phyloP scores from a whole-genome alignment of 2,797 vertebrate genomes.

The Labroides dimidiatus region DNA sequence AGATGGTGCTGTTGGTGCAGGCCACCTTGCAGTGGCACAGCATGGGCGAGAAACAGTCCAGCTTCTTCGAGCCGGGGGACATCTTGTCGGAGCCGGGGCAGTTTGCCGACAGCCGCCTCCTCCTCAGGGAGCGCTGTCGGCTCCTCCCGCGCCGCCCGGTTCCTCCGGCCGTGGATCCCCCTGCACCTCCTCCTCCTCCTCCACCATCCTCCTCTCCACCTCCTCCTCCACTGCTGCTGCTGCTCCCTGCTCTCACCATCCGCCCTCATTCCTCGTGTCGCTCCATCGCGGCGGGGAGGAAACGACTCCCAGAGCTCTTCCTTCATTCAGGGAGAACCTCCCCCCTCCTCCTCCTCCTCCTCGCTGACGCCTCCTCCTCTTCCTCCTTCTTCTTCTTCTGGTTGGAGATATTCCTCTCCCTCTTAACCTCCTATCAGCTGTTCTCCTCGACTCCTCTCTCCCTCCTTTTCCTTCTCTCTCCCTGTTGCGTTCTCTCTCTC shows the following conservation, averaged over 20 bases:
- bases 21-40: constrained; percentile 93
- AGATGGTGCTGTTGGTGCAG: constrained; percentile 90
- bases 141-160: constrained; percentile 60
- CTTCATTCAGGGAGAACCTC: constrained; percentile 79
- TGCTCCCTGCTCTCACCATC: constrained; percentile 87
- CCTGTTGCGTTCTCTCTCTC: constrained; percentile 9
- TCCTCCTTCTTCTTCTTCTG: constrained; percentile 25
- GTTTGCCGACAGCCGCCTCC: constrained; percentile 80
- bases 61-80: constrained; percentile 86
- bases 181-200: constrained; percentile 73
- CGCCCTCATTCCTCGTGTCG: constrained; percentile 86
- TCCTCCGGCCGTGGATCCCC: constrained; percentile 54
- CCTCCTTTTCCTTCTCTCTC: constrained; percentile 37
- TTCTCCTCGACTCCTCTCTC: constrained; percentile 36
- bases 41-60: constrained; percentile 90
- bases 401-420: constrained; percentile 42
- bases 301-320: constrained; percentile 76
- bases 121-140: constrained; percentile 78
- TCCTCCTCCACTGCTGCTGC: constrained; percentile 83
- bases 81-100: constrained; percentile 84
- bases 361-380: constrained; percentile 42
- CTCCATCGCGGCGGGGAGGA: constrained; percentile 77
- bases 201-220: constrained; percentile 74
- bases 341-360: constrained; percentile 34
- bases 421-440: constrained; percentile 51